A percentile compares a stretch with the other conserved stretches of the same genome.
Conservation (phyloP, 2,113 vertebrate species). For the Platichthys flesus region DNA sequence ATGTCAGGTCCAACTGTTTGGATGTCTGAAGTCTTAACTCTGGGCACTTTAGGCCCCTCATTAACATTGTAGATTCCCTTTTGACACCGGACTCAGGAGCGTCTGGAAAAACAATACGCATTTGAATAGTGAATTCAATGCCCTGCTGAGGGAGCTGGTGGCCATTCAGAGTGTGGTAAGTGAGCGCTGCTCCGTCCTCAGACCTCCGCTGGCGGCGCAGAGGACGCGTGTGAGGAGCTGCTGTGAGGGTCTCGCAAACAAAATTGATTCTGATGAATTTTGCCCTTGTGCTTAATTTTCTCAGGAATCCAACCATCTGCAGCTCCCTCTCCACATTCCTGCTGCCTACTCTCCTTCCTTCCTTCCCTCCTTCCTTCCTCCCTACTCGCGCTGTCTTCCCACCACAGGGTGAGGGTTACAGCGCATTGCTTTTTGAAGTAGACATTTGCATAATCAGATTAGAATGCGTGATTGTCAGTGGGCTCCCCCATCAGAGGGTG, state of each 20-base stretch:
- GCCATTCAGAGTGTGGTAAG: conserved; percentile 49
- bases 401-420: conserved; percentile 82
- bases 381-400: conserved; percentile 41
- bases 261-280: neutral
- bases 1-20: conserved; percentile 60
- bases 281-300: conserved; percentile 5
- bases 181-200: conserved; percentile 33
- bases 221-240: neutral
- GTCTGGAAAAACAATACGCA: conserved; percentile 75
- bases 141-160: conserved; percentile 58
- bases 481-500: conserved; percentile 86
- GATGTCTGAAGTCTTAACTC: conserved; percentile 60
- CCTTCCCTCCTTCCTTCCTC: neutral
- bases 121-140: conserved; percentile 74
- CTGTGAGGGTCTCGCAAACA: neutral
- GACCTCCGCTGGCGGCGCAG: conserved; percentile 37
- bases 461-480: conserved; percentile 84
- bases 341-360: conserved; percentile 12
- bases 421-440: conserved; percentile 95
- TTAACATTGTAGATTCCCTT: conserved; percentile 81
- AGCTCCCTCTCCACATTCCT: conserved; percentile 47
- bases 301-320: conserved; percentile 13
- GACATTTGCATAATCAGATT: conserved; percentile 99
- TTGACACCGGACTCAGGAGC: conserved; percentile 61
- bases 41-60: conserved; percentile 62